phyloP scores from a whole-genome alignment of 2,113 vertebrate genomes.

The Aspiorhynchus laticeps region DNA sequence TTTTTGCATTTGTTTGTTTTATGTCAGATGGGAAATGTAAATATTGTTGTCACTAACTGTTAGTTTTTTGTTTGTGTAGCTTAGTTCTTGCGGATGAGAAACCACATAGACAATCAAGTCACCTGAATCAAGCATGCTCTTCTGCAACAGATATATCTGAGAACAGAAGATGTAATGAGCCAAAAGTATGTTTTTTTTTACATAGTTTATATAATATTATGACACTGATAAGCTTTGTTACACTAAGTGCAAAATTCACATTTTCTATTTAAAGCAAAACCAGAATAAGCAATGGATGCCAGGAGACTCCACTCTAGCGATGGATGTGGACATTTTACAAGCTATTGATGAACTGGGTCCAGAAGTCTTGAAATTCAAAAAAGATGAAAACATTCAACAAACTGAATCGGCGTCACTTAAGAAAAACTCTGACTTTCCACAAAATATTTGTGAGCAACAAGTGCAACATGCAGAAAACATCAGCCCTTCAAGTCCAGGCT shows the following conservation, averaged over 20 bases:
- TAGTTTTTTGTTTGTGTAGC: slow-evolving; percentile 25
- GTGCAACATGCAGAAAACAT: slow-evolving; percentile 26
- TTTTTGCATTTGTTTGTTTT: neutral
- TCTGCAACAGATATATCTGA: slow-evolving; percentile 41
- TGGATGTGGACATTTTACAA: slow-evolving; percentile 67
- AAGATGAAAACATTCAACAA: neutral
- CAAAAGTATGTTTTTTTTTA: slow-evolving; percentile 58
- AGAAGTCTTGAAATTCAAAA: slow-evolving; percentile 21
- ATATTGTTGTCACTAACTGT: neutral
- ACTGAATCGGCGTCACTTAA: slow-evolving; percentile 22
- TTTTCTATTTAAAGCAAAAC: slow-evolving; percentile 40
- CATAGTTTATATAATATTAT: neutral
- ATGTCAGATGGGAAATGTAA: neutral
- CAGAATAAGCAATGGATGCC: slow-evolving; percentile 55
- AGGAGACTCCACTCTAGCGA: slow-evolving; percentile 64
- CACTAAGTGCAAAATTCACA: neutral
- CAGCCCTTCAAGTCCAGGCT: slow-evolving; percentile 11
- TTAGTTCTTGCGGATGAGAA: slow-evolving; percentile 54
- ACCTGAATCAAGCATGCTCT: slow-evolving; percentile 19
- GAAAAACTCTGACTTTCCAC: slow-evolving; percentile 33
- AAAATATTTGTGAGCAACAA: slow-evolving; percentile 5
- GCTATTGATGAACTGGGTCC: slow-evolving; percentile 57
- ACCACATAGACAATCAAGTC: slow-evolving; percentile 33
- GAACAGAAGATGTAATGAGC: neutral
- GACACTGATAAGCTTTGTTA: neutral